These are phyloP conservation scores for Tragelaphus strepsiceros DNA, from an alignment of 2,113 vertebrate species.

Conservation along the genomic window DNA sequence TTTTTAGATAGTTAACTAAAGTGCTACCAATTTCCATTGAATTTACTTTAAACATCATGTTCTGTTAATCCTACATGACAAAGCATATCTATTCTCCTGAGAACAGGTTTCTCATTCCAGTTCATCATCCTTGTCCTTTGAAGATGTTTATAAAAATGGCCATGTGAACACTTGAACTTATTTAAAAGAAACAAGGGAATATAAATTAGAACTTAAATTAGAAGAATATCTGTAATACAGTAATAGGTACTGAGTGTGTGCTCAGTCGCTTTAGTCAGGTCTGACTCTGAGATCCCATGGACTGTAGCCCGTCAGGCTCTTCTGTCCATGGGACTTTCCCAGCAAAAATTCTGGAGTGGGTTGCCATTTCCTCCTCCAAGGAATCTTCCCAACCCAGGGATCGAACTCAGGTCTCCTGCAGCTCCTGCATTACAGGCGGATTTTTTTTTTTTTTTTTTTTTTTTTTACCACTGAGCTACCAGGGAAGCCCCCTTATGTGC, in stretches of 20 bases:
- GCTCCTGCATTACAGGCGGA: not conserved
- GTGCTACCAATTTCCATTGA: not conserved
- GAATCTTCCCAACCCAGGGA: not conserved
- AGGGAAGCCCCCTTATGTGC: not conserved
- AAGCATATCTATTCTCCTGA: not conserved
- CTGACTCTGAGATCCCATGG: not conserved
- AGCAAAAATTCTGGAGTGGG: not conserved
- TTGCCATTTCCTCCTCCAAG: not conserved
- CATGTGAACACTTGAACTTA: not conserved
- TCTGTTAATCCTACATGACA: not conserved
- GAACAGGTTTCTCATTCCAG: not conserved
- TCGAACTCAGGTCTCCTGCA: not conserved
- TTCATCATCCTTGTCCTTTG: not conserved
- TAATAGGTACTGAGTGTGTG: not conserved
- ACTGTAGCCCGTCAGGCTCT: not conserved
- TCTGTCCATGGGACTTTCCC: not conserved
- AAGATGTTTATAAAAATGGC: constrained; percentile 4
- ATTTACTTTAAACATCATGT: constrained; percentile 17
- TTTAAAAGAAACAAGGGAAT: constrained; percentile 11
- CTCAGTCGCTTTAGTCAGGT: not conserved
- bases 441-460: not conserved
- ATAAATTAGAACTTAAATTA: not conserved
- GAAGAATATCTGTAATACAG: not conserved
- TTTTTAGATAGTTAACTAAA: constrained; percentile 45
- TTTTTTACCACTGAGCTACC: not conserved